These are phyloP conservation scores for Ormyrus nitidulus DNA, from an alignment of 2,888 invertebrate genomes.

Conservation along the genomic window DNA sequence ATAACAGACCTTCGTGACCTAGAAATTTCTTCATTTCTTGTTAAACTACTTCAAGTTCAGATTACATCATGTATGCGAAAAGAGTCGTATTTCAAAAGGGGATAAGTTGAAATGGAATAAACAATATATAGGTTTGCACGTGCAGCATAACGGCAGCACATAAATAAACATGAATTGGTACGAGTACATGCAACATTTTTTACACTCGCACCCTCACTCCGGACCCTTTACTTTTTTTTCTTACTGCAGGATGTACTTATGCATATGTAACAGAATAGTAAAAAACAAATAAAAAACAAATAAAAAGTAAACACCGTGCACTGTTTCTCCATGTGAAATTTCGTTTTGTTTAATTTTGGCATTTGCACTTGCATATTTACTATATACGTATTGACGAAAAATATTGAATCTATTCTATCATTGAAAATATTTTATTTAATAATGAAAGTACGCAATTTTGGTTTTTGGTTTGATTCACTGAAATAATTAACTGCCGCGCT, in stretches of 20 bases:
- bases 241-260: conserved; percentile 15
- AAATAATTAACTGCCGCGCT: no score
- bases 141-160: neutral
- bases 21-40: no score
- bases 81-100: neutral
- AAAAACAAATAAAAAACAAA: conserved; percentile 14
- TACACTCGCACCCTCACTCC: neutral
- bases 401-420: no score
- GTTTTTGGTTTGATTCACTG: no score
- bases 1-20: no score
- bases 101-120: neutral
- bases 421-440: no score
- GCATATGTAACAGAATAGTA: conserved; percentile 24
- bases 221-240: neutral
- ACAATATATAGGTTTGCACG: conserved; percentile 6
- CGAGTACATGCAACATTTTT: conserved; percentile 31
- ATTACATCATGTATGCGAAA: conserved; percentile 8
- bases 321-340: no score
- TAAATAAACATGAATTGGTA: conserved; percentile 39
- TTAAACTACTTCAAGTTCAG: neutral
- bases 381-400: no score
- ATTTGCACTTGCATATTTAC: no score
- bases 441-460: no score
- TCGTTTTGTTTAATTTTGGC: no score
- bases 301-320: neutral